A percentile compares a stretch with the other conserved stretches of the same genome.
Conservation (phyloP, 2,797 vertebrate species). For the Aldrovandia affinis region DNA sequence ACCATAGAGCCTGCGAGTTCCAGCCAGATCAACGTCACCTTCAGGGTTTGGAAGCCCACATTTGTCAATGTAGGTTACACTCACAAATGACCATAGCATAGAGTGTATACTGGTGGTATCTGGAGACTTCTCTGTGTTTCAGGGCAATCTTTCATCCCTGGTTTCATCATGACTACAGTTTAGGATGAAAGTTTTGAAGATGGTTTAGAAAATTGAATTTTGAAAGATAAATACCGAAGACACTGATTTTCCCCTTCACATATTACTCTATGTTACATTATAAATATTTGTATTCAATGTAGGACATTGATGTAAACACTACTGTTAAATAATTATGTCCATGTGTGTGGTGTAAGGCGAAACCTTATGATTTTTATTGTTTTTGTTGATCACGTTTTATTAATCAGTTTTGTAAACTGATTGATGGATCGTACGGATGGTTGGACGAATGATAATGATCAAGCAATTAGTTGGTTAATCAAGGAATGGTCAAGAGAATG, state of each 20-base stretch:
- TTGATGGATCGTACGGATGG: no score
- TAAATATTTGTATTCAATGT: no score
- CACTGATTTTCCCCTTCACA: no score
- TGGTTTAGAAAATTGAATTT: neutral
- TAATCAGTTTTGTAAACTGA: no score
- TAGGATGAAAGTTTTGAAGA: no score
- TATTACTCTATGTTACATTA: no score
- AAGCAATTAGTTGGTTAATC: neutral
- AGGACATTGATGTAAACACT: no score
- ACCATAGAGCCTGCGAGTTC: conserved; percentile 66
- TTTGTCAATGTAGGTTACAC: conserved; percentile 83
- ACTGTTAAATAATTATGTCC: no score
- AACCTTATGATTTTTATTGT: no score
- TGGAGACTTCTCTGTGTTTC: neutral
- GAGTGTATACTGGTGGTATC: neutral
- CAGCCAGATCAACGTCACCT: conserved; percentile 84
- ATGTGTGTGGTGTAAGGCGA: no score
- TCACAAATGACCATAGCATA: neutral
- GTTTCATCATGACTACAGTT: neutral
- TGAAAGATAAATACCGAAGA: neutral
- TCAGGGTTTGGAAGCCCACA: conserved; percentile 90
- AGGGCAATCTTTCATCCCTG: neutral
- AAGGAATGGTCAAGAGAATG: neutral
- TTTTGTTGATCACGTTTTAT: no score
- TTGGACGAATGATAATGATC: neutral